Base-by-base conservation (phyloP, 2,113 vertebrate species). In the Labeo catla region DNA sequence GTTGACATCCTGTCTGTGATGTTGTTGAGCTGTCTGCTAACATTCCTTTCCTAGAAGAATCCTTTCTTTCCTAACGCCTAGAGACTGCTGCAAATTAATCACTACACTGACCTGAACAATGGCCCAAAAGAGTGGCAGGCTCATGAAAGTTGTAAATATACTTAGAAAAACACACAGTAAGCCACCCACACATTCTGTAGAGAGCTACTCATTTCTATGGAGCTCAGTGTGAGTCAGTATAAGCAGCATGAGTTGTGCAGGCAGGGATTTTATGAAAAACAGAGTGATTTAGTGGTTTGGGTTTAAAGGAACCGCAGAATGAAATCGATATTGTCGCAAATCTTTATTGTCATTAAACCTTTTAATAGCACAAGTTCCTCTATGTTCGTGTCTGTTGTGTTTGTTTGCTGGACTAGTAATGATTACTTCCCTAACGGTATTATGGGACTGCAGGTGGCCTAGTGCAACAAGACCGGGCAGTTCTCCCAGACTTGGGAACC, bases 1-100 rank as follows among this genome's bases (percentile, higher is more conserved):
- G 76, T 80, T 86, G 61, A 86, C 84, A 86, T 80, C 84, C 84
- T 84, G 76, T 76, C 57, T 81, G 68, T 79, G 81, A 85, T 8
- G 66, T 59, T 73, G 4, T 82, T 57, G 79, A 19, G n/a, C 43
- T 43, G 57, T 85, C 65, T 80, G 43, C 65, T 49, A 66, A 23
- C 68, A 72, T 86, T 83, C 45, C 65, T 59, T 83, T 77, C 63
- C 6, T 43, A 8, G 65, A 73, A 73, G 28, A 73, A 23, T 86
- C 65, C 57, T 85, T 83, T 76, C 86, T 87, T 89, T 88, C 23
- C 28, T 34, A 66, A 68, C 10, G 15, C 63, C 80, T 68, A 70
- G 16, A 82, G 65, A 70, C 66, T 87, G 23, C 36, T 28, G 36
- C 73, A 45, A 28, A 66, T 88, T 3, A 80, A 84, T 86, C n/a